Evolutionary conservation across 2,113 vertebrate species (phyloP), one percentile per base, ranked within the genome.

Genomic region (Prunella himalayana): DNA sequence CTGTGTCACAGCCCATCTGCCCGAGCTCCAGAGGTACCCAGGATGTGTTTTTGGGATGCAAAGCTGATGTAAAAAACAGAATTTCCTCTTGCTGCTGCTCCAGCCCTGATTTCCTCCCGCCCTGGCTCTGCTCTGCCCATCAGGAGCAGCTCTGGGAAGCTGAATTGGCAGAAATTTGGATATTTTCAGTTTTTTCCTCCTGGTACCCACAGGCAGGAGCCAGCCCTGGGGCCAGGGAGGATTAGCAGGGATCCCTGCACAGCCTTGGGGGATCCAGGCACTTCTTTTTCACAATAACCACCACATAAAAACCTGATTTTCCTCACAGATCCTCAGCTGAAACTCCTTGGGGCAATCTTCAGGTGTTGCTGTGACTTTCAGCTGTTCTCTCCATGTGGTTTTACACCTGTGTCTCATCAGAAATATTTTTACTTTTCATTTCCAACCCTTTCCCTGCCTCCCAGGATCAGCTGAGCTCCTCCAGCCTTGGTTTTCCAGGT

Each of bases 1-100:
- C 1, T 0, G 1, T 30, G 4, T 11, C 0, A 1, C 53, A 54
- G 35, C 30, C 51, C 44, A 7, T 44, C 18, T 44, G 19, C 44
- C 37, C 4, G 0, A 5, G 28, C 53, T 56, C 49, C 28, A n/a
- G 50, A 17, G 47, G 25, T 7, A 6, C 15, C 8, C 70, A 71
- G 92, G 76, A 44, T 72, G 81, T 72, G 86, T 39, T 21, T 76
- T 71, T 0, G 21, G 39, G 63, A 23, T 41, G 49, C 22, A 6
- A 4, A 37, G 44, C n/a, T 65, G 60, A 13, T 57, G 8, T n/a
- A 2, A 23, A 65, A 64, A 21, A 6, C 60, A 30, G 8, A 0
- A 2, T 51, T 94, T 73, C 60, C 73, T 33, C 31, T 56, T 2
- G 0, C 35, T 82, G 79, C 57, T 79, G 63, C 33, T 24, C 37